Percentiles rank a stretch among this genome's conserved stretches.
These are phyloP conservation scores for Apocheima hispidaria DNA, from an alignment of 2,888 invertebrate species.

Conservation along the genomic window DNA sequence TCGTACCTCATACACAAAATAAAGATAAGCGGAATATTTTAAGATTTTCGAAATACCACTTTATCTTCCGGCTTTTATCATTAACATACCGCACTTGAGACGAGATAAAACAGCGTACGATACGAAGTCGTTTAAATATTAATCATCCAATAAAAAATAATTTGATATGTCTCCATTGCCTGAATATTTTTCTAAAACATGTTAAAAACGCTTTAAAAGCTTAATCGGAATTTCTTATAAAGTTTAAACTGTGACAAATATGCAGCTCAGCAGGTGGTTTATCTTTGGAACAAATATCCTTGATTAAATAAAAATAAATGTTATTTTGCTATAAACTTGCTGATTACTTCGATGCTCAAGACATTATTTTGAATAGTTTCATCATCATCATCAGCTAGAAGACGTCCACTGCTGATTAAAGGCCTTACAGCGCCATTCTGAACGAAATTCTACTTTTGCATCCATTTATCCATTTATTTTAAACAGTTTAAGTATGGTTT, in stretches of 20 bases:
- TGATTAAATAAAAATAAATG: too few species aligned
- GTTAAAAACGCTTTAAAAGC: background rate
- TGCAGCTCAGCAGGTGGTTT: constrained; percentile 23
- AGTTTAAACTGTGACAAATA: constrained; percentile 22
- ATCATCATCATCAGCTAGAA: too few species aligned
- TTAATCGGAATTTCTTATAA: constrained; percentile 8
- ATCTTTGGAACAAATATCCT: constrained; percentile 15
- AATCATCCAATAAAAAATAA: constrained; percentile 16
- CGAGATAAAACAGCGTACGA: background rate
- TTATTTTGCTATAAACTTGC: constrained; percentile 7
- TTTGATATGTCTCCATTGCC: constrained; percentile 15
- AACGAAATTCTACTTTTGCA: too few species aligned
- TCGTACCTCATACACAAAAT: background rate
- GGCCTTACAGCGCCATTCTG: too few species aligned
- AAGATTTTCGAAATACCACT: background rate
- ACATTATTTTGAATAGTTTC: too few species aligned
- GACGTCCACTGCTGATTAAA: too few species aligned
- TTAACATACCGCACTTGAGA: constrained; percentile 10
- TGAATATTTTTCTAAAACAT: constrained; percentile 7
- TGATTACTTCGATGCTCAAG: too few species aligned
- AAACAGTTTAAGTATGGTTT: background rate
- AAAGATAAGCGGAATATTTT: constrained; percentile 1
- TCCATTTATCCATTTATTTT: too few species aligned
- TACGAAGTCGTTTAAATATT: constrained; percentile 12
- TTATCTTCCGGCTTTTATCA: constrained; percentile 19